Conservation (phyloP, 2,797 vertebrate species). For the Phyllotis vaccarum region DNA sequence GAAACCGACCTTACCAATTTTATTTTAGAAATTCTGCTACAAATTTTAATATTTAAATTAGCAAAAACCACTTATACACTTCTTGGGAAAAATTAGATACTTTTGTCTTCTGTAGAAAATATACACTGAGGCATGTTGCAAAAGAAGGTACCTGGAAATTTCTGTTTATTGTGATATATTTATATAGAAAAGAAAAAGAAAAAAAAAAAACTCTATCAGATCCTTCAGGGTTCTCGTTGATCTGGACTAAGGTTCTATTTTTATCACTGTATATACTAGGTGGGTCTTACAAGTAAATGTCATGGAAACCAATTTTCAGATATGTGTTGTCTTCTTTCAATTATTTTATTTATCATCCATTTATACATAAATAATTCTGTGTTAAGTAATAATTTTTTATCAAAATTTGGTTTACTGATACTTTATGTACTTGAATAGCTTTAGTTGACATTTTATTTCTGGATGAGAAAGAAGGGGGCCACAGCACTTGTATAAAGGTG, state of each 20-base stretch:
- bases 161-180: not conserved
- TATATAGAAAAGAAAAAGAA: not conserved
- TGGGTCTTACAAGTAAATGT: conserved; percentile 10
- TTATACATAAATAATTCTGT: not conserved
- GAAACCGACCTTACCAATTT: conserved; percentile 1
- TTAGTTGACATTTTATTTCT: not conserved
- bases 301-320: not conserved
- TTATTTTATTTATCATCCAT: not conserved
- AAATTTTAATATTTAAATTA: conserved; percentile 62
- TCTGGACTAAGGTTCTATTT: not conserved
- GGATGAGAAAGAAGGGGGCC: not conserved
- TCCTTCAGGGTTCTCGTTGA: not conserved
- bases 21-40: conserved; percentile 33
- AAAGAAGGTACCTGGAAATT: not conserved
- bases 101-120: conserved; percentile 43
- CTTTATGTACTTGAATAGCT: not conserved
- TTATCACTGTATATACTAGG: not conserved
- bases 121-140: not conserved
- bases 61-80: not conserved
- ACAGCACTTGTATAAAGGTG: not conserved
- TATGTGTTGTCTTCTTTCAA: not conserved
- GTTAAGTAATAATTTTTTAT: conserved; percentile 7
- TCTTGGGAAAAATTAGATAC: conserved; percentile 51
- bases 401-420: not conserved
- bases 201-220: not conserved